Evolutionary conservation across 2,113 vertebrate species (phyloP), one percentile per base, ranked within the genome.

Genomic region (Semnornis frantzii): DNA sequence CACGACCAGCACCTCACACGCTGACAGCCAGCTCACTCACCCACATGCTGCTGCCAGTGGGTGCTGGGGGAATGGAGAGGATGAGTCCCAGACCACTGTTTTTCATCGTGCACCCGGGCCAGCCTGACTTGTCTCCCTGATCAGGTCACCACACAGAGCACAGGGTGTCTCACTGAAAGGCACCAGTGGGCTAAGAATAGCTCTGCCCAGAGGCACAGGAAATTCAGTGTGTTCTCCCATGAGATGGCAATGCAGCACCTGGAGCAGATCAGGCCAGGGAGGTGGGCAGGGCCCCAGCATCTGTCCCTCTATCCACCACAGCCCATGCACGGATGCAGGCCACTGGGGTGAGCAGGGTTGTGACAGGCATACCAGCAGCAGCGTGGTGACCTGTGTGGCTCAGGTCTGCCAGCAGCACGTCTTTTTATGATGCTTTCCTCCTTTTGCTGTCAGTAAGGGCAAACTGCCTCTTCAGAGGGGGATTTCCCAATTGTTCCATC

Each of bases 371-470:
- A 70, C 85, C 0, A 0, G 15, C 75, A 92, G 30, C 48, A 72
- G 37, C 8, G 1, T 3, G 2, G 66, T 60, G 69, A 89, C 16
- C 34, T 2, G 0, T 3, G 0, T 1, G 7, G 52, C 23, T 4
- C 1, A 11, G 14, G 44, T 69, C 21, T 65, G 39, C 7, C 14
- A 57, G 27, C 39, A 70, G 73, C n/a, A 27, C 2, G 8, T 71
- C 46, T 30, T 60, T 72, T 27, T 3, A 2, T 15, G 65, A 33
- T 37, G 31, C 12, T 69, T 75, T 80, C 30, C 34, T 87, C 42
- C n/a, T 85, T 92, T 59, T 42, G 4, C 11, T 68, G 16, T 20
- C 31, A 33, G 15, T 30, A 42, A 76, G 9, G 46, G 57, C 70
- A 10, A 76, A 34, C 3, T 14, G 33, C 34, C 20, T 3, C 69